These are phyloP conservation scores for Drosophila borborema DNA, from an alignment of 2,888 invertebrate species.

Conservation along the genomic window DNA sequence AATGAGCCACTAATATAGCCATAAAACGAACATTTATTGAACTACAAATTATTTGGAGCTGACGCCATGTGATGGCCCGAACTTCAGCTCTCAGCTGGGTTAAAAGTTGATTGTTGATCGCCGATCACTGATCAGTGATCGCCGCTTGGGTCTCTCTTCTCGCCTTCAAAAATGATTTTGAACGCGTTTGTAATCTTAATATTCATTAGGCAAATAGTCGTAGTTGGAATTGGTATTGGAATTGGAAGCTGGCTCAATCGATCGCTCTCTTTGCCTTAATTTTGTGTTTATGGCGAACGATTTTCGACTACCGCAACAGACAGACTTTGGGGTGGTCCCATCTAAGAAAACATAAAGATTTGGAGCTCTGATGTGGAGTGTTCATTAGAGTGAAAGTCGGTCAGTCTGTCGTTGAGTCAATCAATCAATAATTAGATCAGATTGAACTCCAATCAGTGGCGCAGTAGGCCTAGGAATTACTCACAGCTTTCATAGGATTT, in stretches of 20 bases:
- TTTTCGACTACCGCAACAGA: constrained; percentile 57
- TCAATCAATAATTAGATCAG: neutral
- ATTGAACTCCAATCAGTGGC: neutral
- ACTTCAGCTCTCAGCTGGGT: constrained; percentile 37
- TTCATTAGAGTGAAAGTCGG: constrained; percentile 45
- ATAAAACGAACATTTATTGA: constrained; percentile 83
- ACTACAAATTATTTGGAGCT: constrained; percentile 82
- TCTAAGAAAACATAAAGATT: neutral
- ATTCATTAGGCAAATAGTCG: constrained; percentile 75
- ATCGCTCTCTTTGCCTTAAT: constrained; percentile 53
- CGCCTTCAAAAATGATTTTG: constrained; percentile 30
- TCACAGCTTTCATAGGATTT: neutral
- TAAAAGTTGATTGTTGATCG: constrained; percentile 40
- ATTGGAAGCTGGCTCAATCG: constrained; percentile 6
- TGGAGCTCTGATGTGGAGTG: constrained; percentile 12
- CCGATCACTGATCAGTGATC: constrained; percentile 28
- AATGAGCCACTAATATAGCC: constrained; percentile 83
- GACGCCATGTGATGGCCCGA: constrained; percentile 43
- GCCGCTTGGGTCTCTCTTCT: constrained; percentile 15
- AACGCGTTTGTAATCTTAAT: constrained; percentile 69
- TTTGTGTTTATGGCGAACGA: constrained; percentile 54
- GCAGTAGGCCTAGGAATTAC: neutral
- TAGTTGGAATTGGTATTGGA: constrained; percentile 1
- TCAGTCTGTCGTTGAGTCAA: neutral
- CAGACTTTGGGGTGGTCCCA: constrained; percentile 65